Conservation (phyloP, 2,888 invertebrate species). For the Dasysyrphus albostriatus region DNA sequence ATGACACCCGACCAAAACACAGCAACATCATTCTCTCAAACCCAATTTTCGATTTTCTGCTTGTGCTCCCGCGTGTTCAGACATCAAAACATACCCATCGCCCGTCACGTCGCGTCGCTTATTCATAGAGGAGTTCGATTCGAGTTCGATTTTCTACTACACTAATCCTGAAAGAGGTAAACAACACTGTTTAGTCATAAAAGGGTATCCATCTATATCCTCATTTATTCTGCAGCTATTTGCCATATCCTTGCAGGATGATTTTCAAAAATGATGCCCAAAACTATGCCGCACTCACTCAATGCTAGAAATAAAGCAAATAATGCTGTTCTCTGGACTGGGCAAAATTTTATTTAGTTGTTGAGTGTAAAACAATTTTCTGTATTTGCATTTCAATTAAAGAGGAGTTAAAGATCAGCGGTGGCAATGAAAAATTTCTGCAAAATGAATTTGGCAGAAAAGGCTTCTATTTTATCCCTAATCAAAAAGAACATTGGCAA, state of each 20-base stretch:
- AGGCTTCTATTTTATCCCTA: not conserved
- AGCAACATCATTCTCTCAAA: not conserved
- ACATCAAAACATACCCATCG: constrained; percentile 1
- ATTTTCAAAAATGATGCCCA: constrained; percentile 3
- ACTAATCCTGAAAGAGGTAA: constrained; percentile 69
- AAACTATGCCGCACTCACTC: not conserved
- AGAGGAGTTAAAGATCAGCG: not conserved
- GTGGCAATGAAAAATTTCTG: not conserved
- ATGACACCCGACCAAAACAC: constrained; percentile 21
- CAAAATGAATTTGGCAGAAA: not conserved
- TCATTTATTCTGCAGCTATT: constrained; percentile 27
- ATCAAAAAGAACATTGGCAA: not conserved
- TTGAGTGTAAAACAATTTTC: constrained; percentile 21
- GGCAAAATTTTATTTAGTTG: constrained; percentile 33
- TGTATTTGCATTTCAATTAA: constrained; percentile 48
- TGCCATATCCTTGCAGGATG: constrained; percentile 18
- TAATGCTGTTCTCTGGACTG: constrained; percentile 38
- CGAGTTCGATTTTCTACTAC: constrained; percentile 71
- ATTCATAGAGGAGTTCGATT: constrained; percentile 41
- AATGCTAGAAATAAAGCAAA: constrained; percentile 44
- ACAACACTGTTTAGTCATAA: constrained; percentile 47
- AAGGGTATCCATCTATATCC: not conserved
- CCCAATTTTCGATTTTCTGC: constrained; percentile 58
- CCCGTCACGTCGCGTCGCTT: not conserved
- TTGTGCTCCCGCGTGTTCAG: constrained; percentile 21